Conservation (phyloP, 2,888 invertebrate genomes). For the Nematopogon swammerdamellus region DNA sequence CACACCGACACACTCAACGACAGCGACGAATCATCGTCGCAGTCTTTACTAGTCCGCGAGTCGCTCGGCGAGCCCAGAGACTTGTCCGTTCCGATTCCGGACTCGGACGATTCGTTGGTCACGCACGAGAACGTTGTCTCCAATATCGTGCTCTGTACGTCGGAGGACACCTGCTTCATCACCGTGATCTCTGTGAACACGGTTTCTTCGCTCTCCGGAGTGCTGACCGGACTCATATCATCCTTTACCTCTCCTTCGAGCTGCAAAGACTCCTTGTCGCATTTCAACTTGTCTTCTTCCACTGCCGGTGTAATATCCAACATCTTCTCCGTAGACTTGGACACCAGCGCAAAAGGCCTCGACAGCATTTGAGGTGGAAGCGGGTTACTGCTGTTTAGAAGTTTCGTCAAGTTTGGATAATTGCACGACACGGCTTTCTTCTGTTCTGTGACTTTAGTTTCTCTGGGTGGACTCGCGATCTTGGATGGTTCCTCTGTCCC, state of each 20-base stretch:
- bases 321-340: constrained; percentile 33
- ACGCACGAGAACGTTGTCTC: constrained; percentile 41
- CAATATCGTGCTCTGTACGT: constrained; percentile 41
- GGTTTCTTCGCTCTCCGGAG: constrained; percentile 37
- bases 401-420: neutral
- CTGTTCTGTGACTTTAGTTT: neutral
- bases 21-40: constrained; percentile 39
- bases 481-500: neutral
- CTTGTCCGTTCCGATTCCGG: constrained; percentile 47
- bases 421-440: neutral
- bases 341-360: constrained; percentile 45
- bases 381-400: neutral
- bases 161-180: constrained; percentile 42
- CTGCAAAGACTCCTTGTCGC: constrained; percentile 8
- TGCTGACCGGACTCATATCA: constrained; percentile 16
- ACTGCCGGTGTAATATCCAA: constrained; percentile 13
- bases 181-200: constrained; percentile 48
- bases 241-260: constrained; percentile 10
- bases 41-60: constrained; percentile 45
- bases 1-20: constrained; percentile 43
- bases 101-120: constrained; percentile 42
- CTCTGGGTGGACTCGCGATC: no score
- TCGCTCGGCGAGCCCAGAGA: constrained; percentile 48
- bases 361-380: constrained; percentile 21
- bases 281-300: constrained; percentile 16